phyloP scores from a whole-genome alignment of 2,797 vertebrate genomes.

The Esox masquinongy region DNA sequence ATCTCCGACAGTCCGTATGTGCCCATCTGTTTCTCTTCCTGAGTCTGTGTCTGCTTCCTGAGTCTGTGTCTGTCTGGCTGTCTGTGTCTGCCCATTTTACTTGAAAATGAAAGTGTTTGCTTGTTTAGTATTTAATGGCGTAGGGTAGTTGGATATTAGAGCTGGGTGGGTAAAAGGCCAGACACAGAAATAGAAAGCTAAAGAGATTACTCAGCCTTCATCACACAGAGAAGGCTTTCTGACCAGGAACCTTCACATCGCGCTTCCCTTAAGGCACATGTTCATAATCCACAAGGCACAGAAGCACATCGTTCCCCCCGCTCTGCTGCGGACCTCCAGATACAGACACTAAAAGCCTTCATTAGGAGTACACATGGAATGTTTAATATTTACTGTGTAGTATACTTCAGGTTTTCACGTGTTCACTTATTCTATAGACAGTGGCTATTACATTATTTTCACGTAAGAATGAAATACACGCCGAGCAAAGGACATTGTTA shows the following conservation, averaged over 20 bases:
- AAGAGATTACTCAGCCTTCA: constrained; percentile 75
- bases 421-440: neutral
- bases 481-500: neutral
- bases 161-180: constrained; percentile 64
- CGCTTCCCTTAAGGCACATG: constrained; percentile 60
- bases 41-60: neutral
- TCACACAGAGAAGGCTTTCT: constrained; percentile 55
- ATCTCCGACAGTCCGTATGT: neutral
- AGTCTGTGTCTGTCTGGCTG: constrained; percentile 32
- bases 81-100: constrained; percentile 25
- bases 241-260: constrained; percentile 66
- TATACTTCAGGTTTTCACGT: constrained; percentile 13
- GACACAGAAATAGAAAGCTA: constrained; percentile 67
- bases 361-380: constrained; percentile 3
- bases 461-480: neutral
- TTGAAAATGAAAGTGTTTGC: constrained; percentile 19
- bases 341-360: constrained; percentile 12
- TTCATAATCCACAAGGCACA: constrained; percentile 66
- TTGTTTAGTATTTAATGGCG: constrained; percentile 59
- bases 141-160: constrained; percentile 24
- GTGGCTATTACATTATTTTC: neutral
- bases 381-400: constrained; percentile 21
- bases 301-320: constrained; percentile 45
- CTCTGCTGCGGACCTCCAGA: constrained; percentile 35
- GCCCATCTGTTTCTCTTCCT: neutral